Conservation (phyloP, 2,888 invertebrate species). For the Enoplolaimus lenunculus region DNA sequence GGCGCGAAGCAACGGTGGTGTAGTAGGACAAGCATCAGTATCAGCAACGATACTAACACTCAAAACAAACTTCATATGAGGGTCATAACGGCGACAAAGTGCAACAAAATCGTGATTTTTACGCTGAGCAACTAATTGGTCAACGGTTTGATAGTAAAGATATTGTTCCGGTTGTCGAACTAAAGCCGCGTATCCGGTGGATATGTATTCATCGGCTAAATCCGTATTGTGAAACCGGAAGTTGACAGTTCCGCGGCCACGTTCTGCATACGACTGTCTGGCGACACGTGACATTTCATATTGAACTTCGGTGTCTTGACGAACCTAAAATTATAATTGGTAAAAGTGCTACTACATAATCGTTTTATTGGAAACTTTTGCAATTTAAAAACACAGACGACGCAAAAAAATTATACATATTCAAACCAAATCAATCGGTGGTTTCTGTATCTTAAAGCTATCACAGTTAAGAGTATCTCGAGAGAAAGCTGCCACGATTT, state of each 20-base stretch:
- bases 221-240: constrained; percentile 57
- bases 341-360: too few relatives aligned
- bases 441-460: too few relatives aligned
- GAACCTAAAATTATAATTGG: constrained; percentile 31
- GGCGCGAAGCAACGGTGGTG: constrained; percentile 29
- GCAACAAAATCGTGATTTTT: constrained; percentile 36
- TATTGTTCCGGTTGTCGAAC: constrained; percentile 52
- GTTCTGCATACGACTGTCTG: constrained; percentile 63
- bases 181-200: constrained; percentile 56
- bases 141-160: constrained; percentile 37
- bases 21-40: constrained; percentile 39
- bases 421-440: too few relatives aligned
- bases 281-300: constrained; percentile 63
- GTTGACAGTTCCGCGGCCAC: constrained; percentile 78
- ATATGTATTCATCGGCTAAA: constrained; percentile 62
- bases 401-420: too few relatives aligned
- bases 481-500: too few relatives aligned
- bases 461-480: too few relatives aligned
- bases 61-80: constrained; percentile 72
- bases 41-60: constrained; percentile 39
- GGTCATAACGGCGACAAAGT: constrained; percentile 77
- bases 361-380: too few relatives aligned
- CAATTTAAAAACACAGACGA: too few relatives aligned
- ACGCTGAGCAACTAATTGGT: constrained; percentile 26
- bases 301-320: constrained; percentile 46